Percentiles rank a stretch among this genome's conserved stretches.
Evolutionary conservation across 1,140 invertebrate genomes (phyloP).

Genomic region (Sinella curviseta): DNA sequence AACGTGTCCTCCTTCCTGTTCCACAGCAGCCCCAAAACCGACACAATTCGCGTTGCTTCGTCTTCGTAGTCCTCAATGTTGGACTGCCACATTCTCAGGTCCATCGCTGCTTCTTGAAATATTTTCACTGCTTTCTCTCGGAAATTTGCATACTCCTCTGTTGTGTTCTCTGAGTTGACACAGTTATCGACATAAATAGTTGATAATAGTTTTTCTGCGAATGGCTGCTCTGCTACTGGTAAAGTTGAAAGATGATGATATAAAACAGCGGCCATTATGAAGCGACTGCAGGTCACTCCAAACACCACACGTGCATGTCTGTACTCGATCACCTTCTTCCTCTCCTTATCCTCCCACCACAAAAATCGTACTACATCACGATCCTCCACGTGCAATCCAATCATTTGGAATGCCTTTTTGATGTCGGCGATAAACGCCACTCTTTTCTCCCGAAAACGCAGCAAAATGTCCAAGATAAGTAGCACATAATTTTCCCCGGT

Average conservation of each 20-base stretch:
- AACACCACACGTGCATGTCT: constrained; percentile 42
- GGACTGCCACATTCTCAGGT: constrained; percentile 30
- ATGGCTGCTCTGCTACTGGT: not conserved
- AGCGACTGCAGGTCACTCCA: constrained; percentile 41
- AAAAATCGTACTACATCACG: constrained; percentile 32
- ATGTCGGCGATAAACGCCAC: constrained; percentile 51
- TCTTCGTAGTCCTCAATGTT: not conserved
- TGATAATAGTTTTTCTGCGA: not conserved
- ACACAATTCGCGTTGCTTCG: not conserved
- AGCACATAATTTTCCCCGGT: constrained; percentile 55
- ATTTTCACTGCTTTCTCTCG: constrained; percentile 20
- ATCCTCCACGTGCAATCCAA: not conserved
- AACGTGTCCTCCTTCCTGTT: not conserved
- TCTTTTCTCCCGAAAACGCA: constrained; percentile 52
- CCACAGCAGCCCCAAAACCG: not conserved
- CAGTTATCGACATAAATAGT: constrained; percentile 37
- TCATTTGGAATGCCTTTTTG: constrained; percentile 13
- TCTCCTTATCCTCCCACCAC: constrained; percentile 34
- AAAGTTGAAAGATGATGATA: constrained; percentile 20
- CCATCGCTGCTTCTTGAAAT: constrained; percentile 32
- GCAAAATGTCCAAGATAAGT: constrained; percentile 52
- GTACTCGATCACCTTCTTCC: constrained; percentile 21
- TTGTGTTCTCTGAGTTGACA: constrained; percentile 8
- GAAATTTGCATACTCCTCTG: constrained; percentile 20
- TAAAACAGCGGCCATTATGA: constrained; percentile 38